These are phyloP conservation scores for Neocloeon triangulifer DNA, from an alignment of 1,140 invertebrate genomes.

Conservation along the genomic window DNA sequence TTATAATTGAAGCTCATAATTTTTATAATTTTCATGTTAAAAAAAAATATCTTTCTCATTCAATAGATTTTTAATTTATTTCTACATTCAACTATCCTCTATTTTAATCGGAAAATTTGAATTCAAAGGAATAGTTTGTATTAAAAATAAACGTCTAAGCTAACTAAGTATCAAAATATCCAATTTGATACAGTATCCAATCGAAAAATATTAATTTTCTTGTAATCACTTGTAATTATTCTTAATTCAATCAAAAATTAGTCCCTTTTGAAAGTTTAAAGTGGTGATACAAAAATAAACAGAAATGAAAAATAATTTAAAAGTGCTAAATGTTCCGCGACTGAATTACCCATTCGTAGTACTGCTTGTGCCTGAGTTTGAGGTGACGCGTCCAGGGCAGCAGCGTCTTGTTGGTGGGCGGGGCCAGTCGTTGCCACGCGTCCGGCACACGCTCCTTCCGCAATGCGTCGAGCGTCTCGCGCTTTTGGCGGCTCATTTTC, in stretches of 20 bases:
- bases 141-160: too few relatives aligned
- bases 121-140: too few relatives aligned
- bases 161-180: background rate
- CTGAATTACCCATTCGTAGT: conserved; percentile 42
- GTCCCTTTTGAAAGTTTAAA: background rate
- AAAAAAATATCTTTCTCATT: too few relatives aligned
- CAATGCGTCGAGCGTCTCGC: too few relatives aligned
- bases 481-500: too few relatives aligned
- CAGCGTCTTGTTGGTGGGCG: conserved; percentile 62
- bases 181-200: background rate
- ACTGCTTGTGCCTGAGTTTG: conserved; percentile 39
- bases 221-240: background rate
- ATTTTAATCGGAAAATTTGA: too few relatives aligned
- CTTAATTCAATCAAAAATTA: background rate
- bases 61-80: too few relatives aligned
- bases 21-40: too few relatives aligned
- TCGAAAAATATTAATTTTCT: background rate
- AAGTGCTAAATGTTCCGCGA: background rate
- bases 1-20: too few relatives aligned
- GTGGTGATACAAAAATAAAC: background rate
- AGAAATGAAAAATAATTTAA: conserved; percentile 2
- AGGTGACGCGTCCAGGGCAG: conserved; percentile 78
- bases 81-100: too few relatives aligned
- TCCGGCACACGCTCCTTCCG: conserved; percentile 58
- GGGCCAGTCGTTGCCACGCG: conserved; percentile 59